Evolutionary conservation across 2,113 vertebrate species (phyloP).

Genomic region (Lampris incognitus): DNA sequence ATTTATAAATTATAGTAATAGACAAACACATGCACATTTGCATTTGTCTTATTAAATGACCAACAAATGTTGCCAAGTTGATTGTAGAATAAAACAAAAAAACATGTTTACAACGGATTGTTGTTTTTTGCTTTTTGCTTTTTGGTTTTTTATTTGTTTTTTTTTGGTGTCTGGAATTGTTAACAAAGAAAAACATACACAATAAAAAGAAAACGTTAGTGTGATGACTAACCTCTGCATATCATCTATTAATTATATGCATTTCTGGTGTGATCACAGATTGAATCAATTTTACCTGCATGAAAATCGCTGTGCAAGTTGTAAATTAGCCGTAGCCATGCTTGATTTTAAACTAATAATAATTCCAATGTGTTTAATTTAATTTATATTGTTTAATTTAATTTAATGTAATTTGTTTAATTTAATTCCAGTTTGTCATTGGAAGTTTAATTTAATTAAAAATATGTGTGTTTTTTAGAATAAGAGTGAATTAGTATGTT

Average conservation of each 20-base stretch:
- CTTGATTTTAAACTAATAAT: background rate
- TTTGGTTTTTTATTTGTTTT: constrained; percentile 4
- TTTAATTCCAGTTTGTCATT: no score
- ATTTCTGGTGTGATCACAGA: constrained; percentile 20
- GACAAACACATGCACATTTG: constrained; percentile 61
- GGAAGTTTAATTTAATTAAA: no score
- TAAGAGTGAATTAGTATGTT: no score
- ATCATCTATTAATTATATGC: constrained; percentile 41
- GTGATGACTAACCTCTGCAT: constrained; percentile 10
- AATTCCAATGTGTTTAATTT: no score
- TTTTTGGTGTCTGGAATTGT: background rate
- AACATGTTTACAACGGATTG: constrained; percentile 63
- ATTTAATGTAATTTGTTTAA: no score
- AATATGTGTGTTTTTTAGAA: no score
- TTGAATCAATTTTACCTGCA: constrained; percentile 10
- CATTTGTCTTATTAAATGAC: constrained; percentile 68
- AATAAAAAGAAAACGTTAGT: background rate
- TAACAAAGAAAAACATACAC: background rate
- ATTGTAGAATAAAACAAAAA: constrained; percentile 67
- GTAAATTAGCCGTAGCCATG: background rate
- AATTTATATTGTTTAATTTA: no score
- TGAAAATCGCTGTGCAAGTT: constrained; percentile 8
- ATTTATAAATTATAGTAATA: constrained; percentile 56
- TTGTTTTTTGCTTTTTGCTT: constrained; percentile 7
- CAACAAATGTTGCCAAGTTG: constrained; percentile 61